Base-by-base conservation (phyloP, 2,888 invertebrate species). In the Amphipyra tragopoginis region DNA sequence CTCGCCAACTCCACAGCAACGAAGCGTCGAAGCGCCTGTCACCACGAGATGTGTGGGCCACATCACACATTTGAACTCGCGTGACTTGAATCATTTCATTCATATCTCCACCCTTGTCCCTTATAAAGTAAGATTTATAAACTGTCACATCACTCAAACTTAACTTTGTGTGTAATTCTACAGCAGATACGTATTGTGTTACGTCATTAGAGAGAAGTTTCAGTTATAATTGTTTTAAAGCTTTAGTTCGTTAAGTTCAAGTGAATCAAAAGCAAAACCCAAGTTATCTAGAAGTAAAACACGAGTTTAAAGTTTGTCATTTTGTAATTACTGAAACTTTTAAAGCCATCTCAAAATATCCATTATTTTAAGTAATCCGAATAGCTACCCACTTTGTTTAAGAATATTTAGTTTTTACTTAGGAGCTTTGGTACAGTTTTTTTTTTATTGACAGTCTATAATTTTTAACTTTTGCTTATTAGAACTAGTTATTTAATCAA, bases 11-110 rank as follows among this genome's bases (percentile, higher is more conserved):
- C 67, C 62, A 38, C 59, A 57, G 15, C 67, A 44, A 40, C 42
- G 53, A 65, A 55, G 66, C 51, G 40, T 38, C 50, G 72, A 60
- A 66, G 66, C 64, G 55, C 65, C 59, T 65, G 75, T 69, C 68
- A 67, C 69, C 69, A 69, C 71, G 77, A 79, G 75, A 82, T 81
- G 80, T 81, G 82, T 81, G 72, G 58, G 71, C 61, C 63, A 48
- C 70, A 64, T 75, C 63, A 66, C 58, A 75, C 69, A 83, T 73
- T 65, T 66, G 47, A 69, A 71, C 69, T 69, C 58, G 51, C 73
- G 72, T 73, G 68, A 78, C 75, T 76, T 66, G 71, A 67, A 67
- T 77, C 62, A 67, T 63, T 71, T 54, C 51, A 64, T 62, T 72
- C 62, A 65, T 58, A 64, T 60, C 64, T 57, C 66, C 55, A 55